Percentiles rank a stretch among this genome's conserved stretches.
Conservation (phyloP, 2,113 vertebrate species). For the Calyptomena viridis region DNA sequence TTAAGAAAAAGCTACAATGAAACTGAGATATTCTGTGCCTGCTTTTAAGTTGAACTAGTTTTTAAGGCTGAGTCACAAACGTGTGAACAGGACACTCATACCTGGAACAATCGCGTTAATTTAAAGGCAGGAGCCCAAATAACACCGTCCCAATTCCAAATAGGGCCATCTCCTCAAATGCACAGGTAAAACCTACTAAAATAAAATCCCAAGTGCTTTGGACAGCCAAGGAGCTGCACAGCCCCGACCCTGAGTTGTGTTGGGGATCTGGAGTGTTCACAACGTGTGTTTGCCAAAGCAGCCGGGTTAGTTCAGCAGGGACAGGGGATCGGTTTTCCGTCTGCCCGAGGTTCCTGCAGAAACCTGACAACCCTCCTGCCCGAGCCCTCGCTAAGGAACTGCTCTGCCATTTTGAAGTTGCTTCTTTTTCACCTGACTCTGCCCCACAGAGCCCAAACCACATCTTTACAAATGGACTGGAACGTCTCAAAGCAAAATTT, state of each 20-base stretch:
- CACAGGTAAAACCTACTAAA: constrained; percentile 21
- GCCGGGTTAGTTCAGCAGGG: neutral
- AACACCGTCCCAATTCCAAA: neutral
- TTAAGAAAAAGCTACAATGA: neutral
- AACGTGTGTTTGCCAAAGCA: constrained; percentile 41
- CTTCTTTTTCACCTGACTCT: constrained; percentile 48
- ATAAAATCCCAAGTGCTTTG: neutral
- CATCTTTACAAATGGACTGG: neutral
- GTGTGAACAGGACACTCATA: neutral
- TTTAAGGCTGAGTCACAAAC: neutral
- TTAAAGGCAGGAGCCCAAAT: neutral
- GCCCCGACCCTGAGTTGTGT: neutral
- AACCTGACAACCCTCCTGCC: neutral
- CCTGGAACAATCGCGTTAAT: neutral
- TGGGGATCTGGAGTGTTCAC: constrained; percentile 10
- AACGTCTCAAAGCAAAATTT: neutral
- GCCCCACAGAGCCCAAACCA: neutral
- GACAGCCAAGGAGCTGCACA: neutral
- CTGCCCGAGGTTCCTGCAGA: constrained; percentile 6
- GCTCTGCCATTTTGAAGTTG: constrained; percentile 48
- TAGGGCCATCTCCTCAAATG: constrained; percentile 31
- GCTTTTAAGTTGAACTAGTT: neutral
- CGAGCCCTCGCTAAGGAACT: neutral
- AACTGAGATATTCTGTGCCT: neutral
- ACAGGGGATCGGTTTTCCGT: neutral